These are phyloP conservation scores for Athetis lepigone DNA, from an alignment of 2,888 invertebrate species.

Conservation along the genomic window DNA sequence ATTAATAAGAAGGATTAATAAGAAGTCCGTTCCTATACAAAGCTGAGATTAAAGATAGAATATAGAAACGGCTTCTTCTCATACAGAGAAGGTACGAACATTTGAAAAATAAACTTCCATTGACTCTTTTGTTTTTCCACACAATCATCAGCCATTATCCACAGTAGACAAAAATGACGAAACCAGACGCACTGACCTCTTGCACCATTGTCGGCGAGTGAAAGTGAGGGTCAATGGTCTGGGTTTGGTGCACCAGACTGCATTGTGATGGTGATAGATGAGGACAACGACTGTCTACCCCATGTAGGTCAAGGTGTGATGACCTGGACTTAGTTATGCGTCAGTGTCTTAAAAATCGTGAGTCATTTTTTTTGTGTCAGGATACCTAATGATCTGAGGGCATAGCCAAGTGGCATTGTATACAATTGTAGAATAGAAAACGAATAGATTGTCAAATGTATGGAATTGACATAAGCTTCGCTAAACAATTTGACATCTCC, in stretches of 20 bases:
- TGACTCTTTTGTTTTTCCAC: conserved; percentile 29
- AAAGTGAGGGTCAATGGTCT: conserved; percentile 53
- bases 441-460: no score
- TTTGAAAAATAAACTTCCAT: conserved; percentile 5
- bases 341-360: background rate
- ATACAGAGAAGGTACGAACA: background rate
- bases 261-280: conserved; percentile 46
- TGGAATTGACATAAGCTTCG: no score
- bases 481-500: no score
- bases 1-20: no score
- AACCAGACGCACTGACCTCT: conserved; percentile 37
- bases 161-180: conserved; percentile 22
- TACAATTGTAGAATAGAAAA: no score
- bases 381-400: no score
- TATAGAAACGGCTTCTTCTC: no score
- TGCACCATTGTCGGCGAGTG: conserved; percentile 33
- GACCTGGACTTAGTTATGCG: conserved; percentile 14
- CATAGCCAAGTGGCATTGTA: no score
- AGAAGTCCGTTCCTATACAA: no score
- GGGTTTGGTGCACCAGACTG: conserved; percentile 42
- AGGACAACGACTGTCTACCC: conserved; percentile 39
- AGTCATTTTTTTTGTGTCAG: background rate
- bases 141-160: conserved; percentile 29
- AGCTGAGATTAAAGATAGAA: no score
- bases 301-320: conserved; percentile 43